Conservation (phyloP, 1,140 invertebrate genomes). For the Drosophila suzukii region DNA sequence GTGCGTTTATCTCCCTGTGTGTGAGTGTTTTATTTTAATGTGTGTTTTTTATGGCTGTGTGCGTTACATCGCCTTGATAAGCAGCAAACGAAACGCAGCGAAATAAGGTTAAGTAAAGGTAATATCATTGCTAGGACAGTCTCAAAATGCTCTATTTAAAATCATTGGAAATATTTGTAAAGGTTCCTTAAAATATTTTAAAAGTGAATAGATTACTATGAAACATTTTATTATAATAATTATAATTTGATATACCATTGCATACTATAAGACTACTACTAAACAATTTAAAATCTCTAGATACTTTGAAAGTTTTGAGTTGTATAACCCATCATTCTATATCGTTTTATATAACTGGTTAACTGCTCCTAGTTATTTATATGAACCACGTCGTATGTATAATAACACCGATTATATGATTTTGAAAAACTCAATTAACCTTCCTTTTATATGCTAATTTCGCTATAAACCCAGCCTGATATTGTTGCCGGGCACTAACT, state of each 20-base stretch:
- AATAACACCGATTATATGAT: neutral
- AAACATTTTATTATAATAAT: too few relatives aligned
- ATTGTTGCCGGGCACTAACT: constrained; percentile 37
- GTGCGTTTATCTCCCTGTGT: constrained; percentile 44
- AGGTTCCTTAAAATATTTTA: too few relatives aligned
- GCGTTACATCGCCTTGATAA: constrained; percentile 62
- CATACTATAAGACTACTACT: neutral
- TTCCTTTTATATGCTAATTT: constrained; percentile 12
- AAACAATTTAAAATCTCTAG: neutral
- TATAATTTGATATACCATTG: neutral
- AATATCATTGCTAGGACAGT: constrained; percentile 22
- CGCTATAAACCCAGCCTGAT: neutral
- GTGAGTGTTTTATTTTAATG: constrained; percentile 18
- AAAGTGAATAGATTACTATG: too few relatives aligned
- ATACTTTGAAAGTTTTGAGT: too few relatives aligned
- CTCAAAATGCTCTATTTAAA: neutral
- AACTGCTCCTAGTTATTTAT: too few relatives aligned
- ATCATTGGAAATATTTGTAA: too few relatives aligned
- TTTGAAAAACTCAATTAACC: neutral
- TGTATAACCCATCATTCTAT: too few relatives aligned
- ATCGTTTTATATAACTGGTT: too few relatives aligned
- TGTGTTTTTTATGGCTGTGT: constrained; percentile 24
- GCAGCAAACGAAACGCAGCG: constrained; percentile 38
- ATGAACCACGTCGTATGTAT: too few relatives aligned
- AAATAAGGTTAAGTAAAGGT: constrained; percentile 61